A percentile compares a stretch with the other conserved stretches of the same genome.
Conservation (phyloP, 2,888 invertebrate species). For the Euspilapteryx auroguttella region DNA sequence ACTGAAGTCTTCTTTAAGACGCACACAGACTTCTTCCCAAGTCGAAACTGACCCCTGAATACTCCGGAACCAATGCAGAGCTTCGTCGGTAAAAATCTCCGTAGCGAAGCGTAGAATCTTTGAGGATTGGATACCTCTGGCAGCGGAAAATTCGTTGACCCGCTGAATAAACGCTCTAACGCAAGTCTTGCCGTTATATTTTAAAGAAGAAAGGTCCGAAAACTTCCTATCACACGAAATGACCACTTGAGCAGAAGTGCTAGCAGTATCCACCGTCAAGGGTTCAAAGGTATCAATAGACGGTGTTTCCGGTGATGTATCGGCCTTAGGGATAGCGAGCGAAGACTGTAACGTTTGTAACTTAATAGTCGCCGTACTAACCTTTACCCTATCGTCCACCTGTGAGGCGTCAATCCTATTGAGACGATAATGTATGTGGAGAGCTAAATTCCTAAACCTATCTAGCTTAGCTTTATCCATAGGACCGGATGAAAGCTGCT, state of each 20-base stretch:
- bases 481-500: background rate
- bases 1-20: background rate
- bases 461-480: too few relatives aligned
- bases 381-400: background rate
- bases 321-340: too few relatives aligned
- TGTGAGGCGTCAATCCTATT: background rate
- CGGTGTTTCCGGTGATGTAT: too few relatives aligned
- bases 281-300: too few relatives aligned
- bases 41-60: background rate
- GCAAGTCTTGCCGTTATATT: conserved; percentile 4
- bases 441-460: background rate
- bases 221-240: too few relatives aligned
- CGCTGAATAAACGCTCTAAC: conserved; percentile 3
- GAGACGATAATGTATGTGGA: background rate
- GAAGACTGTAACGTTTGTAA: background rate
- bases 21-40: conserved; percentile 1
- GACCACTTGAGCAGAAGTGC: too few relatives aligned
- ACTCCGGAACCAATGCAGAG: conserved; percentile 5
- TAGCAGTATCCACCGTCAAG: too few relatives aligned
- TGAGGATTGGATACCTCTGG: background rate
- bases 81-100: conserved; percentile 6
- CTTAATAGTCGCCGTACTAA: background rate
- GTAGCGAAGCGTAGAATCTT: conserved; percentile 1
- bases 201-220: background rate
- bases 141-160: background rate